phyloP scores from a whole-genome alignment of 2,888 invertebrate species.

The Cenopis cana region DNA sequence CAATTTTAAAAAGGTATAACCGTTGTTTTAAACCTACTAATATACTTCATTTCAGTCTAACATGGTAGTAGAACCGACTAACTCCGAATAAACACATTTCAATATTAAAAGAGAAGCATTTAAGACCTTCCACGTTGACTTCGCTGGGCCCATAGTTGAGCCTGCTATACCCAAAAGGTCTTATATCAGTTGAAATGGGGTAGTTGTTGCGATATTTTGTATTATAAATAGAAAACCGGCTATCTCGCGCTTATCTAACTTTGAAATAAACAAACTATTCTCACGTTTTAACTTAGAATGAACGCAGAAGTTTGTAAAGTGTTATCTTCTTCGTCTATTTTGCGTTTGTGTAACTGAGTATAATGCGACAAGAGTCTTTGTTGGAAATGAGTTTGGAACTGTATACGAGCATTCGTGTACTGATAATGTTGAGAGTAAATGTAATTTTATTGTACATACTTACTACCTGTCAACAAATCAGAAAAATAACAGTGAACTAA shows the following conservation, averaged over 20 bases:
- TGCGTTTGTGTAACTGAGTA: not conserved
- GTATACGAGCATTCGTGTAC: not conserved
- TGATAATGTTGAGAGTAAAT: not conserved
- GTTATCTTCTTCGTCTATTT: conserved; percentile 20
- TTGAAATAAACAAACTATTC: conserved; percentile 28
- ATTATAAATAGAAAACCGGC: not conserved
- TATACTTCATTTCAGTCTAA: not conserved
- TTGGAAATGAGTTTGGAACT: not conserved
- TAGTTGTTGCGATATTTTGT: not conserved
- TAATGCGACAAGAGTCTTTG: not conserved
- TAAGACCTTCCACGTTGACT: not conserved
- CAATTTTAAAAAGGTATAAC: not conserved
- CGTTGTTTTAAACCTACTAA: not conserved
- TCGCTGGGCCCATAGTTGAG: not conserved
- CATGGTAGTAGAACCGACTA: not conserved
- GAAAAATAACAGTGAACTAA: not conserved
- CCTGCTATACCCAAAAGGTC: not conserved
- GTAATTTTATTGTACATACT: not conserved
- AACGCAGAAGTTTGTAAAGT: conserved; percentile 23
- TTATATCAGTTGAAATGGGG: not conserved
- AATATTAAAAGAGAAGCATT: not conserved
- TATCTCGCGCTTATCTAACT: conserved; percentile 29
- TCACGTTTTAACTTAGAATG: conserved; percentile 26
- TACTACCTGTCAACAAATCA: not conserved
- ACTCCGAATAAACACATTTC: not conserved